Evolutionary conservation across 2,113 vertebrate species (phyloP), one percentile per base, ranked within the genome.

Genomic region (Athene cunicularia): DNA sequence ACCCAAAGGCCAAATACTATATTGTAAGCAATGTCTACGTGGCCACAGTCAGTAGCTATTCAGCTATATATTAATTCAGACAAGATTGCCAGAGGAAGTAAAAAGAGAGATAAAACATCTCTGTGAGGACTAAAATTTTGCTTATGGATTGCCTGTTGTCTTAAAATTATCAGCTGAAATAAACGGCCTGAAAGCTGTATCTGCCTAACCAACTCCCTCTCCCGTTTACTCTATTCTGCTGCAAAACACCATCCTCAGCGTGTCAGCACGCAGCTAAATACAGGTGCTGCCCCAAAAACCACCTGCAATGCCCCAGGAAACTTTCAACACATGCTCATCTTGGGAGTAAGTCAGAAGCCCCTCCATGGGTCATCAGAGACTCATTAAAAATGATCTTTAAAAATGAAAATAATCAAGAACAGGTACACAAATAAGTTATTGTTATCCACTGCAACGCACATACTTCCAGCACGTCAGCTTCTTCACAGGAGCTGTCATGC

Each of bases 131-230:
- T 73, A 82, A 93, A 89, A 73, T 67, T 95, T 85, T 94, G 64
- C 52, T 74, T 81, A 71, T 33, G 53, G 56, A 60, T 67, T 87
- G 62, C n/a, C 58, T 76, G 53, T 62, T 87, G 35, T 32, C 60
- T 97, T 95, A 93, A 97, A 95, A 96, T 93, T 32, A 97, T 59
- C 94, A 95, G 94, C 80, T 89, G 70, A 91, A 87, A 92, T 80
- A 80, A 85, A 50, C 92, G 95, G 88, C 87, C 96, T 89, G 53
- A 94, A 95, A 94, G 79, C 45, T 62, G 59, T 87, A 58, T 96
- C 85, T 96, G 86, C 81, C 80, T 93, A 94, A 95, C 96, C 90
- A 95, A 91, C 88, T 97, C 91, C 70, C 59, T 92, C 81, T 72
- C 77, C 72, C 87, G 35, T 88, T 89, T 26, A 68, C 79, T 7